These are phyloP conservation scores for Mastomys natalensis DNA, from an alignment of 2,113 vertebrate species.

Conservation along the genomic window DNA sequence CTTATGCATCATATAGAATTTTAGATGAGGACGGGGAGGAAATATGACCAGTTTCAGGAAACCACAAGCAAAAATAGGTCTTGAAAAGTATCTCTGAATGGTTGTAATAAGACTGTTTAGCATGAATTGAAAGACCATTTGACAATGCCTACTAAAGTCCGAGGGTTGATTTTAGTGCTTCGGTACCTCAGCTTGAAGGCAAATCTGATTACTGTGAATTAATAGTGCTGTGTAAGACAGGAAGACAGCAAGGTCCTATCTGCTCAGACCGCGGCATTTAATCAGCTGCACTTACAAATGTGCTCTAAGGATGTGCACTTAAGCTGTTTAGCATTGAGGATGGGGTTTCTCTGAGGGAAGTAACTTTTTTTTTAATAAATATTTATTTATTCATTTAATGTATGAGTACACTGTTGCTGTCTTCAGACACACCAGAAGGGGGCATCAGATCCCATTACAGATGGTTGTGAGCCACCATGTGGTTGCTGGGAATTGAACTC, in stretches of 20 bases:
- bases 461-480: too few relatives aligned
- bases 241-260: background rate
- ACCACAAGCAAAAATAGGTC: slow-evolving; percentile 52
- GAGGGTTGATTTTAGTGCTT: background rate
- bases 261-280: background rate
- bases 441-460: too few relatives aligned
- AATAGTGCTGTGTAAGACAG: background rate
- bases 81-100: background rate
- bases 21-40: background rate
- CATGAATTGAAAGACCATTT: background rate
- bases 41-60: slow-evolving; percentile 53
- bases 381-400: too few relatives aligned
- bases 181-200: background rate
- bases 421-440: too few relatives aligned
- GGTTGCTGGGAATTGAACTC: too few relatives aligned
- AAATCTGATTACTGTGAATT: background rate
- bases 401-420: too few relatives aligned
- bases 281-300: background rate
- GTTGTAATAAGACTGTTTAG: background rate
- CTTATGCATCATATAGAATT: background rate
- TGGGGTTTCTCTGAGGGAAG: background rate
- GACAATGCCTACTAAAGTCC: background rate
- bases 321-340: background rate
- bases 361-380: background rate
- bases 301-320: background rate